Evolutionary conservation across 2,888 invertebrate species (phyloP), one percentile per base, ranked within the genome.

Genomic region (Frankliniella intonsa): DNA sequence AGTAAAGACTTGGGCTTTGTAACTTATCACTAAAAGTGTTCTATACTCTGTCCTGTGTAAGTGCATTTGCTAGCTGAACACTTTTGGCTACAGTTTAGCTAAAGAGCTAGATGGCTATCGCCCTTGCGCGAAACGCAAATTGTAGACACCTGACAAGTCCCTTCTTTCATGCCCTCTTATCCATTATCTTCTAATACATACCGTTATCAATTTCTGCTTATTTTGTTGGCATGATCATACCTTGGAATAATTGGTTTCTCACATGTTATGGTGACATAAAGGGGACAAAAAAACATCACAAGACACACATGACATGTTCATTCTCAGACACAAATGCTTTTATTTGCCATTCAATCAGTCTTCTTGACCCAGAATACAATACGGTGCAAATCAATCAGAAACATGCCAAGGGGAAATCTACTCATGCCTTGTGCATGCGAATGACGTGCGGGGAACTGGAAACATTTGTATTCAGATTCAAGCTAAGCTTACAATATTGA

Each of bases 311-410:
- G 10, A 76, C 25, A 2, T 25, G 8, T 12, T 25, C 69, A 76
- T 76, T 76, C 69, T 25, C 69, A 76, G 69, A 76, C 25, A 76
- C 69, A 76, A 76, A 76, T 76, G 69, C 69, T 76, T 76, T 76
- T 76, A 76, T 76, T 76, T 76, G 69, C 69, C 69, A 76, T 25
- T 25, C 69, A 76, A 22, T 76, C 69, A 76, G 69, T 76, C 69
- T 76, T 76, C 69, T 76, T 76, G 69, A 76, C 69, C 3, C 69
- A 76, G 25, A 76, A 76, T 76, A 76, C 69, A 76, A 76, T 76
- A 76, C 25, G 25, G 25, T 25, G 69, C 69, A 76, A 12, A 25
- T 76, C 22, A 55, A 19, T 19, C 55, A 25, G 22, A 76, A 22
- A 25, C 69, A 76, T 76, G 69, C 69, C 69, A 25, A 76, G 10